Percentiles rank a stretch among this genome's conserved stretches.
phyloP scores from a whole-genome alignment of 2,113 vertebrate genomes.

The Saccopteryx bilineata region DNA sequence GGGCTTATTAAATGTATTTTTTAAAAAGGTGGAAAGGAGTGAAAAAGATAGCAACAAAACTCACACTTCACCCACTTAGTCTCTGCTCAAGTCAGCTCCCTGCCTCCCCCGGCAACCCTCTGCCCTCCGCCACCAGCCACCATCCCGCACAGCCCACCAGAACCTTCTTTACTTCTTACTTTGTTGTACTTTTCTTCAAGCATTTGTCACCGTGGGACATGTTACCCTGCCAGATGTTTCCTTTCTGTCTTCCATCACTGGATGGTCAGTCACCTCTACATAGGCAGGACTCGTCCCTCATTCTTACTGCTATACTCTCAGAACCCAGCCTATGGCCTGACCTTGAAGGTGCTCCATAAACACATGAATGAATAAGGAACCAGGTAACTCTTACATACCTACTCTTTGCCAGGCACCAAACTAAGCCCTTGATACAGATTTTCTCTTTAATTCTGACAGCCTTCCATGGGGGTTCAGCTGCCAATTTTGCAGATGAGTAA shows the following conservation, averaged over 20 bases:
- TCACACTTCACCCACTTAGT: accelerated
- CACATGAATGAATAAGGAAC: accelerated
- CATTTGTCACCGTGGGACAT: accelerated
- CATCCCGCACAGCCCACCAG: accelerated
- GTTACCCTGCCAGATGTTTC: accelerated
- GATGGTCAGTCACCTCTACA: accelerated
- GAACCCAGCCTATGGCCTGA: neutral
- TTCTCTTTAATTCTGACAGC: neutral
- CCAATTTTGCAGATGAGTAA: neutral
- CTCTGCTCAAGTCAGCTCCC: neutral
- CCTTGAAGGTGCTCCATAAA: too few relatives aligned
- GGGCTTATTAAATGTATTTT: neutral
- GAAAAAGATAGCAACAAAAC: neutral
- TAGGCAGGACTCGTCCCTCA: accelerated
- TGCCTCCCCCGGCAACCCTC: too few relatives aligned
- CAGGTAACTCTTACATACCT: accelerated
- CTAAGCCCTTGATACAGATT: neutral
- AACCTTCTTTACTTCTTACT: accelerated
- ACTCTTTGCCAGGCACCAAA: neutral
- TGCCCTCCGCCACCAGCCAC: accelerated
- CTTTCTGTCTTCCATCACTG: neutral
- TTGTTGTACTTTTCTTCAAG: neutral
- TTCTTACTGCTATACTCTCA: accelerated
- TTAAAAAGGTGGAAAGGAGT: neutral
- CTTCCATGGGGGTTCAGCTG: neutral